These are phyloP conservation scores for Coracopsis vasa DNA, from an alignment of 2,113 vertebrate species.

Conservation along the genomic window DNA sequence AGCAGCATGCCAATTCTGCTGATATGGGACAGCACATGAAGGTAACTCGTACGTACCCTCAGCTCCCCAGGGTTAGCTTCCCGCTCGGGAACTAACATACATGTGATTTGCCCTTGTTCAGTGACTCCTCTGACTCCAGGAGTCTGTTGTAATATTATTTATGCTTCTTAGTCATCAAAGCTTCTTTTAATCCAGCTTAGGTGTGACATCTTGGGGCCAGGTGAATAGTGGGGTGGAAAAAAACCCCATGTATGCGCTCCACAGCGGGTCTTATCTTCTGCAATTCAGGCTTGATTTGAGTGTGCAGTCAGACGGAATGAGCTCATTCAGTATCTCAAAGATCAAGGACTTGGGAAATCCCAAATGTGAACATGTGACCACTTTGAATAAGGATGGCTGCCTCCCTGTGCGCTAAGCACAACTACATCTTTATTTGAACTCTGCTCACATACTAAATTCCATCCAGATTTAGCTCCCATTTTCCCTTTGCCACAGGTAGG, in stretches of 20 bases:
- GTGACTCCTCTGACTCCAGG: neutral
- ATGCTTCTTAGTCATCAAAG: conserved; percentile 21
- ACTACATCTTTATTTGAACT: conserved; percentile 12
- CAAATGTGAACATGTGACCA: neutral
- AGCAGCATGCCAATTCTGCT: conserved; percentile 5
- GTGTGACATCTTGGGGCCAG: conserved; percentile 27
- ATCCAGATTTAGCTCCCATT: neutral
- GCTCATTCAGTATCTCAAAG: neutral
- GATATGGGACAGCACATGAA: neutral
- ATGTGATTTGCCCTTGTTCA: neutral
- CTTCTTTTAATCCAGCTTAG: conserved; percentile 9
- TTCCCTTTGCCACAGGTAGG: conserved; percentile 29
- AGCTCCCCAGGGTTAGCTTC: neutral
- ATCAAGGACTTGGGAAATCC: conserved; percentile 38
- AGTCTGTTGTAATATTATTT: conserved; percentile 14
- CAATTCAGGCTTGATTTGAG: neutral
- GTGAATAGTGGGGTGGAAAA: neutral
- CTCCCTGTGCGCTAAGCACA: neutral
- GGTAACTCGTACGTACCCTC: neutral
- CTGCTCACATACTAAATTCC: neutral
- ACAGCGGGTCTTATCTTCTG: neutral
- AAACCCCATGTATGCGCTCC: neutral
- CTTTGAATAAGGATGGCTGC: conserved; percentile 1
- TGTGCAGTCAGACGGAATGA: conserved; percentile 33
- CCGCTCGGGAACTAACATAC: neutral